Evolutionary conservation across 2,888 invertebrate genomes (phyloP).

Genomic region (Scaptomyza reducta): DNA sequence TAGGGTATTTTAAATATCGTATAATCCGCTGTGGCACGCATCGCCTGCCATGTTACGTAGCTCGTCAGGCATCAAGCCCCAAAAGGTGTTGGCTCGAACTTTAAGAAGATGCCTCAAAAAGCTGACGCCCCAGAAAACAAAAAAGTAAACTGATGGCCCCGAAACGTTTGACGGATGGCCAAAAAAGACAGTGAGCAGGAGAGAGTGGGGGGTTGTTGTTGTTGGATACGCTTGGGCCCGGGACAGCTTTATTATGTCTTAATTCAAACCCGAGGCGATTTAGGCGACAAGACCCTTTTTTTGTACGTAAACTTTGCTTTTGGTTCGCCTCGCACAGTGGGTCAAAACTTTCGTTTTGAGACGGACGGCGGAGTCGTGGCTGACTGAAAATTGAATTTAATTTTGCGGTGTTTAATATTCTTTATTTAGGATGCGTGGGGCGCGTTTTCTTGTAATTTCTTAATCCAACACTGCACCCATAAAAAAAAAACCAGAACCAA

Average conservation of each 20-base stretch:
- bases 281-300: slow-evolving; percentile 52
- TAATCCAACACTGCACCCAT: slow-evolving; percentile 63
- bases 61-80: slow-evolving; percentile 29
- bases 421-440: slow-evolving; percentile 76
- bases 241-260: slow-evolving; percentile 81
- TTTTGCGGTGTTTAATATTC: slow-evolving; percentile 69
- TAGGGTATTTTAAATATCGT: slow-evolving; percentile 22
- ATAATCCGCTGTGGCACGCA: slow-evolving; percentile 10
- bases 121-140: slow-evolving; percentile 33
- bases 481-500: background rate
- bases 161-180: slow-evolving; percentile 70
- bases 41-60: slow-evolving; percentile 39
- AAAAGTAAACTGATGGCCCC: slow-evolving; percentile 38
- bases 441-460: slow-evolving; percentile 65
- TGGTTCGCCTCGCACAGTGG: slow-evolving; percentile 53
- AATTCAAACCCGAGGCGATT: slow-evolving; percentile 72
- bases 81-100: slow-evolving; percentile 54
- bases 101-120: slow-evolving; percentile 46
- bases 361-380: slow-evolving; percentile 34
- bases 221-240: slow-evolving; percentile 20
- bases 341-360: slow-evolving; percentile 70
- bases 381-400: slow-evolving; percentile 71
- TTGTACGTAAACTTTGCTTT: background rate
- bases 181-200: background rate
- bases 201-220: background rate